Percentiles rank a stretch among this genome's conserved stretches.
phyloP scores from a whole-genome alignment of 1,140 invertebrate genomes.

The Gryon sp. region DNA sequence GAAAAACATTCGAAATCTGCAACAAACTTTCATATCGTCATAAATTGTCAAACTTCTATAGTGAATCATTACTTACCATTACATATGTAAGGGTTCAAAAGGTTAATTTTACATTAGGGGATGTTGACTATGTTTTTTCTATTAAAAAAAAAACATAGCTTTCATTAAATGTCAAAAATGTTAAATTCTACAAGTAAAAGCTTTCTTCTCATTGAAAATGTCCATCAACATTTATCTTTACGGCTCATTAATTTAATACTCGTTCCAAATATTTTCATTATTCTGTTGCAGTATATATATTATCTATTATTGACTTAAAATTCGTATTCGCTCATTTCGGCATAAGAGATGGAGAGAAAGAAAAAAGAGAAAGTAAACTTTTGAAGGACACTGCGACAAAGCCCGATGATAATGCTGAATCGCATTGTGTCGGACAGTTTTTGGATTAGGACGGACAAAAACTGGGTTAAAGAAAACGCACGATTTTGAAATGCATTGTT shows the following conservation, averaged over 20 bases:
- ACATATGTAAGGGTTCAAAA: no score
- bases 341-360: neutral
- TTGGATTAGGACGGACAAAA: constrained; percentile 56
- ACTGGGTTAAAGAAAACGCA: constrained; percentile 61
- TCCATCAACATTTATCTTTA: constrained; percentile 25
- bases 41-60: no score
- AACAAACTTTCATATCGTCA: no score
- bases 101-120: no score
- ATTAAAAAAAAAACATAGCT: no score
- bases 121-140: no score
- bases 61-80: no score
- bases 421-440: constrained; percentile 46
- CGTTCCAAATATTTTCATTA: constrained; percentile 41
- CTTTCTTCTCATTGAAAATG: no score
- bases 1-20: no score
- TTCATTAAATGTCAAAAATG: no score
- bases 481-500: constrained; percentile 56
- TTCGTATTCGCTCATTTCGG: no score
- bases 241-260: constrained; percentile 9
- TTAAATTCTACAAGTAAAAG: no score
- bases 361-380: constrained; percentile 37
- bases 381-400: constrained; percentile 42
- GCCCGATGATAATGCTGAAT: constrained; percentile 47
- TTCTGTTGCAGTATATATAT: constrained; percentile 9
- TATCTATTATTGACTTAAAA: constrained; percentile 34